These are phyloP conservation scores for Eulithis testata DNA, from an alignment of 2,888 invertebrate genomes.

Conservation along the genomic window DNA sequence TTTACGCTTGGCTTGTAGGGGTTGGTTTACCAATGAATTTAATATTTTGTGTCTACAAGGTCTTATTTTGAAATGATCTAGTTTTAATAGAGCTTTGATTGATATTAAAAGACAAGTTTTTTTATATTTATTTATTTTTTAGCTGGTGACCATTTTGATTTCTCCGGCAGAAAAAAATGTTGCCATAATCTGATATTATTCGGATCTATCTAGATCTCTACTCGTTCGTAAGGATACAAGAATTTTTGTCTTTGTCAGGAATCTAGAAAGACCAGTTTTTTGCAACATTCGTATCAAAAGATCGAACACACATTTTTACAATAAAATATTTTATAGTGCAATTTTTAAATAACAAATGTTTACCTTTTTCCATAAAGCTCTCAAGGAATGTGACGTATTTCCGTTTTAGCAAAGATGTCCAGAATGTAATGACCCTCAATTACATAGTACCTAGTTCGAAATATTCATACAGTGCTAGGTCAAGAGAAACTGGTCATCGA, in stretches of 20 bases:
- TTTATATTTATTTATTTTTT: too few relatives aligned
- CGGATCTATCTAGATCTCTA: too few relatives aligned
- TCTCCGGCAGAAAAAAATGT: too few relatives aligned
- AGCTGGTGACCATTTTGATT: too few relatives aligned
- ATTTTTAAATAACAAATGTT: slow-evolving; percentile 19
- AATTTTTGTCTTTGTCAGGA: too few relatives aligned
- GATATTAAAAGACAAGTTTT: too few relatives aligned
- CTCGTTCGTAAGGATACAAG: too few relatives aligned
- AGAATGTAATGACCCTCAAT: slow-evolving; percentile 11
- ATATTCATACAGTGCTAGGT: not conserved
- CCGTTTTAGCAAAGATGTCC: slow-evolving; percentile 21
- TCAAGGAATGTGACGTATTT: slow-evolving; percentile 33
- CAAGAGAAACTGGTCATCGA: slow-evolving; percentile 8
- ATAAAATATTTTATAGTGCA: slow-evolving; percentile 11
- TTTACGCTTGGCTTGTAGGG: slow-evolving; percentile 65
- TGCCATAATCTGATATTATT: too few relatives aligned
- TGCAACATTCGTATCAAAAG: too few relatives aligned
- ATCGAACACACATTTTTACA: too few relatives aligned
- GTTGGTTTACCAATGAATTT: slow-evolving; percentile 38
- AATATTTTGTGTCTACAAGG: slow-evolving; percentile 30
- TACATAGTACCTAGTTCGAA: not conserved
- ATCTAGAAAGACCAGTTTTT: too few relatives aligned
- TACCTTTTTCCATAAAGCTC: slow-evolving; percentile 17
- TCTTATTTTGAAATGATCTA: not conserved
- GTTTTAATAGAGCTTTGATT: not conserved